These are phyloP conservation scores for Porites lobata DNA, from an alignment of 92 coral and sea anemone species.

Conservation along the genomic window DNA sequence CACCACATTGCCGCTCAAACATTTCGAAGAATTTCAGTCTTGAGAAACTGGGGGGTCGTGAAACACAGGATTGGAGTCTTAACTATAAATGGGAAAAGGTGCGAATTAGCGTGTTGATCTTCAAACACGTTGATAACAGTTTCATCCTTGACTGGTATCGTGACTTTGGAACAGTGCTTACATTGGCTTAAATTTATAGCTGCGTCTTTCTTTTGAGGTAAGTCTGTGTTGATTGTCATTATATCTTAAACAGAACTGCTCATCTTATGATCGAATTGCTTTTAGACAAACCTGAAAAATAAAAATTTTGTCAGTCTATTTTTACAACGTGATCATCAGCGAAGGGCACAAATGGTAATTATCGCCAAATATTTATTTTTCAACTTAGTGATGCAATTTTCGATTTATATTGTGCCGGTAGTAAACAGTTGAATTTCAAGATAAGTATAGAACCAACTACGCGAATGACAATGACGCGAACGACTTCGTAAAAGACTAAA, in stretches of 20 bases:
- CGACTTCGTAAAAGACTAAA: background rate
- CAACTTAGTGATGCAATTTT: background rate
- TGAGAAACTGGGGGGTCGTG: conserved; percentile 9
- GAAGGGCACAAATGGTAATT: background rate
- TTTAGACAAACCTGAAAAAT: background rate
- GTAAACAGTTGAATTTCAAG: background rate
- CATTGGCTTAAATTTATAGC: background rate
- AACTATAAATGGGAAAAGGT: background rate
- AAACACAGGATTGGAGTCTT: background rate
- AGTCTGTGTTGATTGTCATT: background rate
- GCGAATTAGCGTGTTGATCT: background rate
- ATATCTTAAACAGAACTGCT: background rate
- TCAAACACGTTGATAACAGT: background rate
- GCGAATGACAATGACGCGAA: background rate
- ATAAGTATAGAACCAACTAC: background rate
- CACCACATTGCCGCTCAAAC: background rate
- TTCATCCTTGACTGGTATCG: background rate
- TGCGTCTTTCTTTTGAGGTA: background rate
- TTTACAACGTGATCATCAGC: background rate
- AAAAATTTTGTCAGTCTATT: background rate
- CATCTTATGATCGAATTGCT: background rate
- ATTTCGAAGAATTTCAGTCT: conserved; percentile 7
- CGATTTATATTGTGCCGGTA: too few relatives aligned
- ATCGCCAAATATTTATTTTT: background rate
- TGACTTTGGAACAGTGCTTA: background rate